Base-by-base conservation (phyloP, 2,797 vertebrate species). In the Pseudomugil gertrudae region DNA sequence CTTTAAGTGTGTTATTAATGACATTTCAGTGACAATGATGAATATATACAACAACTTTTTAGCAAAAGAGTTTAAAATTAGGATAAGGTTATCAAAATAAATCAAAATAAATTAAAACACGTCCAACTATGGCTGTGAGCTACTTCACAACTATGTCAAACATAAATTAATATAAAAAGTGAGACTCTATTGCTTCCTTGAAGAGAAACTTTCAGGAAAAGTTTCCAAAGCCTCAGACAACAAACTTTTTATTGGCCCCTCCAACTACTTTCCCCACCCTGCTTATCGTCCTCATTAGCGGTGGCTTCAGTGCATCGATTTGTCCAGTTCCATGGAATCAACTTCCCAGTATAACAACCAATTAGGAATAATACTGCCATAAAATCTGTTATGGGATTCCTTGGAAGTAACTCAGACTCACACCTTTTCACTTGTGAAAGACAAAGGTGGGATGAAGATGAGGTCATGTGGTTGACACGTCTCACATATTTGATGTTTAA, bases 131-230 rank as follows among this genome's bases (percentile, higher is more conserved):
- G 45, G 53, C 45, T 61, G 33, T 60, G 56, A 66, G 40, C n/a
- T 29, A 43, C 27, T 66, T 69, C 6, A 40, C 59, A 38, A 7
- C 3, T 19, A 21, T 2, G 3, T 57, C 36, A 11, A 63, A 71
- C 51, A 51, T 14, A 64, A 54, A 74, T 51, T 4, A 71, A 32
- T 7, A 66, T 57, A 56, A 71, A 45, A 78, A 67, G 45, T 8
- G 75, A 90, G 81, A 87, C 81, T 64, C 19, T 75, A 60, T 81
- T 81, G 63, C 75, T 86, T 86, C 15, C 76, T 56, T 47, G 35
- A 57, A 35, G 17, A 40, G 29, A 60, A 74, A 53, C 29, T 64
- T 38, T 48, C 38, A 57, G 56, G 69, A 74, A 63, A 65, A 75
- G 35, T 23, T 43, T 63, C 6, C 0, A 78, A 66, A 78, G 71